A percentile compares a stretch with the other conserved stretches of the same genome.
Evolutionary conservation across 2,888 invertebrate genomes (phyloP).

Genomic region (Pristionchus fissidentatus): DNA sequence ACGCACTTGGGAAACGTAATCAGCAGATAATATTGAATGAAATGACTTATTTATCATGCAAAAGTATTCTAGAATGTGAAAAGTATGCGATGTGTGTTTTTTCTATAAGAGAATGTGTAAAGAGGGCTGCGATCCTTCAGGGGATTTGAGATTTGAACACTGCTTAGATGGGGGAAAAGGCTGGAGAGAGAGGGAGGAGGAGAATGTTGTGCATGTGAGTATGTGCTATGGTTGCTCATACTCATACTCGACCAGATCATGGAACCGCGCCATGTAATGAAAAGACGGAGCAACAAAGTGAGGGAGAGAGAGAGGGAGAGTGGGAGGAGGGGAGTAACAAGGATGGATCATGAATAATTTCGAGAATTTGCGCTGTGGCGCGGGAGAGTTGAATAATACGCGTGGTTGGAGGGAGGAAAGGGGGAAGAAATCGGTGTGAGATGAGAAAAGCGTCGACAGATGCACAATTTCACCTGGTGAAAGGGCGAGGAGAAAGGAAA

Average conservation of each 20-base stretch:
- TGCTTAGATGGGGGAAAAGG: not conserved
- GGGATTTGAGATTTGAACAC: not conserved
- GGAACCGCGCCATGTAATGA: too few species aligned
- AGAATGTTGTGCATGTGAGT: conserved; percentile 24
- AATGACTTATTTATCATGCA: too few species aligned
- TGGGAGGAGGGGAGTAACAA: not conserved
- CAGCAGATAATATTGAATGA: too few species aligned
- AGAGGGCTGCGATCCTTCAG: not conserved
- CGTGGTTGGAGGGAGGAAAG: conserved; percentile 18
- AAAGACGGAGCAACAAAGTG: not conserved
- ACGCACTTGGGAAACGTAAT: too few species aligned
- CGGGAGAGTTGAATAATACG: not conserved
- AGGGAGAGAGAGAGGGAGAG: not conserved
- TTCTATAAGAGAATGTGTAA: too few species aligned
- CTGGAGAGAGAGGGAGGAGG: conserved; percentile 36
- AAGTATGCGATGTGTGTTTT: too few species aligned
- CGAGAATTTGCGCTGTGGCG: not conserved
- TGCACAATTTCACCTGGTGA: conserved; percentile 12
- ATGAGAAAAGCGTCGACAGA: too few species aligned
- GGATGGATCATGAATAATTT: conserved; percentile 30
- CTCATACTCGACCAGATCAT: too few species aligned
- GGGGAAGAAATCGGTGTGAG: not conserved
- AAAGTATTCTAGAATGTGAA: too few species aligned
- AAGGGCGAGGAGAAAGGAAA: too few species aligned
- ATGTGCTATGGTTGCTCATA: too few species aligned